Base-by-base conservation (phyloP, 2,797 vertebrate species). In the Lagocephalus sceleratus region DNA sequence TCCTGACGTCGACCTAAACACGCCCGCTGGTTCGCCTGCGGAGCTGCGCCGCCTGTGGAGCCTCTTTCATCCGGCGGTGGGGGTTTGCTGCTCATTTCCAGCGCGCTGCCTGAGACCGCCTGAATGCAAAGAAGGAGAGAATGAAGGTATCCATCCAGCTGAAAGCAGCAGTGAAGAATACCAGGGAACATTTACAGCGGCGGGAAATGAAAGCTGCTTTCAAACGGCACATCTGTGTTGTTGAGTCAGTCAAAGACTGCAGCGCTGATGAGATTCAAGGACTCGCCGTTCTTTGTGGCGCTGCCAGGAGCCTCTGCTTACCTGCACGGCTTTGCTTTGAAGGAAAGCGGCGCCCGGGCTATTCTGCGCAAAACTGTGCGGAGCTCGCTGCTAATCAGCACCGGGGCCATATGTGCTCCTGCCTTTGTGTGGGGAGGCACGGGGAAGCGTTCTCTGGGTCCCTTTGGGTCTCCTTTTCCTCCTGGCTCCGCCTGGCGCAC, bases 331-430 rank as follows among this genome's bases (percentile, higher is more conserved):
- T 57, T 54, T 47, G 59, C 73, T 84, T 81, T 83, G 56, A 79
- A 76, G 68, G 54, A 71, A 82, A 85, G 77, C 60, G 67, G 72
- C 80, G 64, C 67, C 72, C 55, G 42, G 70, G 50, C 78, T 80
- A 5, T 61, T 63, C 71, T 63, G 50, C 69, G 61, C 57, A 67
- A 68, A 75, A 73, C 67, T 63, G 63, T 60, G 59, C 59, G 54
- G 63, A 60, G 69, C 66, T 67, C 35, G 66, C 51, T 73, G 63
- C 73, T 83, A 83, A 88, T 82, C 74, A 85, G 74, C 73, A 76
- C 53, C 72, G 73, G 70, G 73, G 51, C 74, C 68, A 76, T 70
- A 77, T 83, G 78, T 83, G 77, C 77, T 76, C 69, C 66, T 56
- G 63, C 73, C 76, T n/a, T 10, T n/a, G 15, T n/a, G 64, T 62